These are phyloP conservation scores for Polypterus bichir DNA, from an alignment of 2,113 vertebrate genomes.

Conservation along the genomic window DNA sequence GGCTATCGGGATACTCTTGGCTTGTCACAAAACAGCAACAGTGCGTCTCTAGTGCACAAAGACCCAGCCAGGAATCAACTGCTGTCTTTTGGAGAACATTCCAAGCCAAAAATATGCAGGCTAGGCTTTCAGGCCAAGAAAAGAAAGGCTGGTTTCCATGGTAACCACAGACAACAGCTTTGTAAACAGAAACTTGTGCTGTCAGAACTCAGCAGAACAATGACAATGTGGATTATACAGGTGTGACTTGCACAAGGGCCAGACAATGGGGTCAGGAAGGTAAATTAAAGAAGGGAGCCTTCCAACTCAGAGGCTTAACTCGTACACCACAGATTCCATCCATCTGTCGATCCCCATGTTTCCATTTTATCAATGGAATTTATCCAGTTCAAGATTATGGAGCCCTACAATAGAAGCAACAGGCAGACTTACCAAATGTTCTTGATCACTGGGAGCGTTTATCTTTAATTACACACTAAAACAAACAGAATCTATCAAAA, in stretches of 20 bases:
- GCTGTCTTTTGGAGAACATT: constrained; percentile 33
- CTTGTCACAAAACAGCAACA: no score
- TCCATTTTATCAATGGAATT: no score
- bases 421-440: no score
- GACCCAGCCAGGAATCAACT: constrained; percentile 29
- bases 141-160: constrained; percentile 44
- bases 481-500: no score
- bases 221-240: constrained; percentile 31
- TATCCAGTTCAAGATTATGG: no score
- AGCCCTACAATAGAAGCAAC: no score
- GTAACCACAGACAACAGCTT: constrained; percentile 49
- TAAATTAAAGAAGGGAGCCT: neutral
- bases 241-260: constrained; percentile 40
- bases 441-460: no score
- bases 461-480: no score
- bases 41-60: constrained; percentile 18
- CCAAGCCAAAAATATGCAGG: constrained; percentile 51
- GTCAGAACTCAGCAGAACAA: constrained; percentile 34
- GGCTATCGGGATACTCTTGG: no score
- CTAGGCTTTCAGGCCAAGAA: constrained; percentile 42
- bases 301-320: no score
- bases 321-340: no score
- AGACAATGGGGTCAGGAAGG: neutral
- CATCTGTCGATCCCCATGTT: no score
- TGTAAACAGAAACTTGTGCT: constrained; percentile 38